Evolutionary conservation across 2,888 invertebrate species (phyloP), one percentile per base, ranked within the genome.

Genomic region (Lithophane ornitopus): DNA sequence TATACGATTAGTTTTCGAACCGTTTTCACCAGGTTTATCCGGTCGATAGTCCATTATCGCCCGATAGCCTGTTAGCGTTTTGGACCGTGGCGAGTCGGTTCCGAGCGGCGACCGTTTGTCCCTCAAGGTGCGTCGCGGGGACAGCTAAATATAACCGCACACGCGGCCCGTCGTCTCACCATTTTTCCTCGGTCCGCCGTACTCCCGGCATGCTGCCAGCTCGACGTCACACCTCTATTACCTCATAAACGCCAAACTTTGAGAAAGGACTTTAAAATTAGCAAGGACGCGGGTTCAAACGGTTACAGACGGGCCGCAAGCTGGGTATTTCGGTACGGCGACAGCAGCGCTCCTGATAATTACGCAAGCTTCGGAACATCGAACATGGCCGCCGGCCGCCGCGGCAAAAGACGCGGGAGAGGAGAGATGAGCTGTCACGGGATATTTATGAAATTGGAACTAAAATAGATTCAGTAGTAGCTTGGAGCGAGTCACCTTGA

Each of bases 401-500:
- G 85, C 82, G 92, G 92, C 93, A 91, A 90, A 93, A 94, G 91
- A 92, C 94, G 95, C 95, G 95, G 95, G 95, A 95, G 94, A 94
- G 94, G 91, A 93, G 95, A 94, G 95, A 95, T 94, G 95, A 92
- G 94, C 95, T 96, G 96, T 96, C 96, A 94, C 94, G 95, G 94
- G 95, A 93, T 96, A 96, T 96, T 96, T 96, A 96, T 96, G 96
- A 96, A 96, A 96, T 96, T 95, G 93, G 94, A 94, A 96, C 96
- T 91, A 94, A 96, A 96, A 96, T 96, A 96, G 96, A 94, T 91
- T 92, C 94, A 92, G 94, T 95, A 94, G 96, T 94, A 93, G 95
- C 94, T 95, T 90, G 93, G 94, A 89, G 89, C 94, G 93, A 96
- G 96, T 96, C 96, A 96, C 96, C 96, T 96, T 96, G 96, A 94